Percentiles rank a stretch among this genome's conserved stretches.
phyloP scores from a whole-genome alignment of 2,888 invertebrate genomes.

The Andrena camellia region DNA sequence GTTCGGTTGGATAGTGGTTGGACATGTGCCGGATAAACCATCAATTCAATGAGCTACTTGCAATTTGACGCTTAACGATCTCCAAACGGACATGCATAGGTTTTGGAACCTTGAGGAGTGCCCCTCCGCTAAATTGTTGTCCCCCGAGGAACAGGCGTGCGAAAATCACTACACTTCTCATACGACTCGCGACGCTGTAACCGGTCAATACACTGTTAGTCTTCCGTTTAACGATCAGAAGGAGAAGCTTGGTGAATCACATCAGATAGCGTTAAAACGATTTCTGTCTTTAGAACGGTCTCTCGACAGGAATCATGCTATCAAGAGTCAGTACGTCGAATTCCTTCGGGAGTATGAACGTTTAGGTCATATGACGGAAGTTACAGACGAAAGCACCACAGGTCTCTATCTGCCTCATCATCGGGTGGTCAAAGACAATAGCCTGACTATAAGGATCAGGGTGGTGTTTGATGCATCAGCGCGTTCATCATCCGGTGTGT shows the following conservation, averaged over 20 bases:
- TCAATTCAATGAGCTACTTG: not conserved
- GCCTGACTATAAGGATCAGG: too few species aligned
- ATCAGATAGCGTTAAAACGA: not conserved
- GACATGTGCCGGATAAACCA: not conserved
- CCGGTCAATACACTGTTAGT: too few species aligned
- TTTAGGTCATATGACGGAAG: too few species aligned
- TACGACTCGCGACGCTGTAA: not conserved
- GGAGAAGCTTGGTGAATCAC: not conserved
- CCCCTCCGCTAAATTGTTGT: not conserved
- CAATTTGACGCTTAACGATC: not conserved
- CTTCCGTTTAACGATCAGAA: too few species aligned
- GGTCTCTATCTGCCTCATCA: conserved; percentile 2
- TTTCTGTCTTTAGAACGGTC: not conserved
- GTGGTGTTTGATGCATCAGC: too few species aligned
- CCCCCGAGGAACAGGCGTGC: not conserved
- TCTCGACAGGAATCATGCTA: not conserved
- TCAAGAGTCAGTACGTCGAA: not conserved
- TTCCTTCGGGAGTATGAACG: too few species aligned
- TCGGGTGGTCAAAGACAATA: not conserved
- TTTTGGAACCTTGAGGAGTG: conserved; percentile 18
- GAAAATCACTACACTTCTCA: not conserved
- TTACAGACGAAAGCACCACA: not conserved
- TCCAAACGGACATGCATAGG: not conserved
- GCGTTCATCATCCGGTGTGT: too few species aligned
- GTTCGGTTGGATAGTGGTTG: conserved; percentile 16